Evolutionary conservation across 2,888 invertebrate species (phyloP), one percentile per base, ranked within the genome.

Genomic region (Conchocele bisecta): DNA sequence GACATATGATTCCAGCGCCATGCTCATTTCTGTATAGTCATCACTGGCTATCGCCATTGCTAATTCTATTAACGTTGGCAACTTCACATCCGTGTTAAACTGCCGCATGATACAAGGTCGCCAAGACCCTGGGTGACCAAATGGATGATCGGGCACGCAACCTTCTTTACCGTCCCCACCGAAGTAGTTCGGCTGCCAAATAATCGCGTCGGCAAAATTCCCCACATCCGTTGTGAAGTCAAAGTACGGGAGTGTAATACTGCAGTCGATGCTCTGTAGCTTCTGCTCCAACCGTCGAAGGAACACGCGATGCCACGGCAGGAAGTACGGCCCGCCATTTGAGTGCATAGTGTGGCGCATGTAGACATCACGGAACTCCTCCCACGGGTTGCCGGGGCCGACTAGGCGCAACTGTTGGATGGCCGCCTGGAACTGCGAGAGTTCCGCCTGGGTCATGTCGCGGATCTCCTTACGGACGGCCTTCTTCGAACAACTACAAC

Each of bases 151-250:
- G 3, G 78, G 75, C 1, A 90, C 89, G 82, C 90, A 90, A 6
- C 78, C 83, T 5, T 82, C 81, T 15, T 51, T 35, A 1, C 88
- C 88, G 60, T 87, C 73, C 9, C 89, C 89, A 20, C 90, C 90
- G 77, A 89, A 89, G 51, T 80, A 84, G 54, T 86, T 88, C 11
- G 89, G 85, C 75, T 89, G 89, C 89, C 89, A 90, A 20, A 89
- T 77, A 15, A 89, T 75, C 0, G 90, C 88, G 17, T 84, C 79
- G 31, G 83, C 78, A 56, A 89, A 81, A 44, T 83, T 82, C 2
- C 89, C 89, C 17, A 86, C 80, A 71, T 90, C 90, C 13, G 89
- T 88, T 0, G 89, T 86, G 68, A 89, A 89, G 60, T 90, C 90
- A 59, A 85, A 89, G 68, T 89, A 90, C 3, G 90, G 90, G n/a